These are phyloP conservation scores for Protobothrops mucrosquamatus DNA, from an alignment of 2,113 vertebrate species.

Conservation along the genomic window DNA sequence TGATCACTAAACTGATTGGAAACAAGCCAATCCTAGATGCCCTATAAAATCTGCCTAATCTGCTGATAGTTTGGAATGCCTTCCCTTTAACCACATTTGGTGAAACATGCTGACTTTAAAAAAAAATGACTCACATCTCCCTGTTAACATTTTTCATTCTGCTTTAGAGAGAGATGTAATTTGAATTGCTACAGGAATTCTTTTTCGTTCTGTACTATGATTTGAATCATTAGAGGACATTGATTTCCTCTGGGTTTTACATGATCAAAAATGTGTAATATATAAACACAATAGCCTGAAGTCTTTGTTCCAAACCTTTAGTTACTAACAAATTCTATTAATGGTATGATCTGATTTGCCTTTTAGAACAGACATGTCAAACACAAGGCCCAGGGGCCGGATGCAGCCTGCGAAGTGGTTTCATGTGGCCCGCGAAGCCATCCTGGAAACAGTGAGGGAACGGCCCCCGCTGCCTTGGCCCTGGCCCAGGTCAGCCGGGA, in stretches of 20 bases:
- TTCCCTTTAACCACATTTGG: neutral
- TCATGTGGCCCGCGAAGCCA: no score
- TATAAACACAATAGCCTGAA: neutral
- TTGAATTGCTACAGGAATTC: neutral
- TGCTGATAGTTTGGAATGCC: neutral
- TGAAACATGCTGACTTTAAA: neutral
- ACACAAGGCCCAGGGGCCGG: no score
- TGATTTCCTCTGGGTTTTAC: neutral
- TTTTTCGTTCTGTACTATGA: neutral
- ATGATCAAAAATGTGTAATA: neutral
- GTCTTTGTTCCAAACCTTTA: neutral
- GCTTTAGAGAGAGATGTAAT: neutral
- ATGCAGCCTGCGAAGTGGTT: no score
- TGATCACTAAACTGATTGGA: neutral
- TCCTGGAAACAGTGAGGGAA: no score
- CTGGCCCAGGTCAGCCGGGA: no score
- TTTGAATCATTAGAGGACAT: neutral
- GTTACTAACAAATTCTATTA: neutral
- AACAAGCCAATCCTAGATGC: neutral
- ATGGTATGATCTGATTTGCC: neutral
- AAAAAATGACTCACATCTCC: neutral
- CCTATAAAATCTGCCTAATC: neutral
- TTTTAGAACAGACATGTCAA: neutral
- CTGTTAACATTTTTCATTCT: neutral
- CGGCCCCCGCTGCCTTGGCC: no score